Evolutionary conservation across 2,113 vertebrate species (phyloP), one percentile per base, ranked within the genome.

Genomic region (Seriola quinqueradiata): DNA sequence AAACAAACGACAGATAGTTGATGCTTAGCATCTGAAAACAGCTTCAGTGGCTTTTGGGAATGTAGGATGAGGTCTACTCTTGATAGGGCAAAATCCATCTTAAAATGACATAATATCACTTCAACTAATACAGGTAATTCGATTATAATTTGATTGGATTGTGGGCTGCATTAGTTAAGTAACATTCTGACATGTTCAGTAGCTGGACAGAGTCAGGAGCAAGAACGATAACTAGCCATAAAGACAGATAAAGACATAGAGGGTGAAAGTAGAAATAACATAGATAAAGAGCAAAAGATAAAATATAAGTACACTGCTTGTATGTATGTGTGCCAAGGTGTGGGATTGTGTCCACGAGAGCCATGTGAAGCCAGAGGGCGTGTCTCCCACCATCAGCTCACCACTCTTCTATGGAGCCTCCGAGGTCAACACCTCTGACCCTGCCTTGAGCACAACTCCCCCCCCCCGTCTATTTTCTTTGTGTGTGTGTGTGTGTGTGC

Each of bases 341-440:
- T 48, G 32, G 7, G 42, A 77, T 21, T 67, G n/a, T 66, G 63
- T 78, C 70, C 44, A 64, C 36, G 36, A 69, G 52, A 80, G 73
- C 65, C 61, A 57, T 69, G 58, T 77, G 67, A 14, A 86, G 86
- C 80, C 81, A 84, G 57, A 89, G 86, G 86, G 79, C 34, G 48
- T 77, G 83, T 90, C 79, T 85, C 75, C 78, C 81, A 75, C 72
- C 68, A 93, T 89, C 85, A 92, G 77, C 77, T 79, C 85, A 85
- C 48, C 76, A 64, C 77, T 74, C 75, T 79, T 76, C 70, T 68
- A 90, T 76, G 44, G 36, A 74, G 79, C 34, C 75, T 82, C 48
- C 77, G 81, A 91, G 90, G 87, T 91, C 90, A 85, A 76, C 21
- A 88, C 81, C 88, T 81, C 42, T 84, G 86, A 92, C 88, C 82